These are phyloP conservation scores for Scelioninae gen. 2 DNA, from an alignment of 2,888 invertebrate species.

Conservation along the genomic window DNA sequence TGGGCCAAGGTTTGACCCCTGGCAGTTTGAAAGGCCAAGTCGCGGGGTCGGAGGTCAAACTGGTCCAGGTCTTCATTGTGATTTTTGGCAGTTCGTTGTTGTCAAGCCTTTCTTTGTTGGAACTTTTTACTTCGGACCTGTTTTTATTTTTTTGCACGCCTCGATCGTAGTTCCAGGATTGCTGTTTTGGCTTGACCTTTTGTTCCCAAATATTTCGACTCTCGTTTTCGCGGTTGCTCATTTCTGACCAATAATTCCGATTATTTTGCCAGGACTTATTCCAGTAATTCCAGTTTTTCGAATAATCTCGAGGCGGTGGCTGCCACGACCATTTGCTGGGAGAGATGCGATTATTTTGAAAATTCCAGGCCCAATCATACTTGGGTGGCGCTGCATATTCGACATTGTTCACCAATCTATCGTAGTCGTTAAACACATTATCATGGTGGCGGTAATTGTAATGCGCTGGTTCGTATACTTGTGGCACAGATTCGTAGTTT, in stretches of 20 bases:
- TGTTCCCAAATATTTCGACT: conserved; percentile 36
- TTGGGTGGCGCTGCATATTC: conserved; percentile 19
- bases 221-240: conserved; percentile 20
- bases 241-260: conserved; percentile 44
- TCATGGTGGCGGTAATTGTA: conserved; percentile 11
- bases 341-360: conserved; percentile 18
- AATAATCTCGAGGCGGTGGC: conserved; percentile 27
- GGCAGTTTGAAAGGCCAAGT: conserved; percentile 72
- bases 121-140: conserved; percentile 30
- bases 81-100: conserved; percentile 50
- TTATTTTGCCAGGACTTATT: conserved; percentile 49
- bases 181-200: conserved; percentile 28
- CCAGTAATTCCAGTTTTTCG: conserved; percentile 47
- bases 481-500: conserved; percentile 26
- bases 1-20: conserved; percentile 71
- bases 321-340: conserved; percentile 51
- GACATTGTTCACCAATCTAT: conserved; percentile 42
- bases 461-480: conserved; percentile 25
- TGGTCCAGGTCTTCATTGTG: conserved; percentile 59
- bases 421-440: conserved; percentile 19
- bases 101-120: conserved; percentile 26
- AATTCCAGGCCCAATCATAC: conserved; percentile 45
- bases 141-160: conserved; percentile 25
- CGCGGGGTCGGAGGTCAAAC: conserved; percentile 69
- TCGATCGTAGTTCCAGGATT: conserved; percentile 38